A percentile compares a stretch with the other conserved stretches of the same genome.
phyloP scores from a whole-genome alignment of 2,888 invertebrate genomes.

The Protophormia terraenovae region DNA sequence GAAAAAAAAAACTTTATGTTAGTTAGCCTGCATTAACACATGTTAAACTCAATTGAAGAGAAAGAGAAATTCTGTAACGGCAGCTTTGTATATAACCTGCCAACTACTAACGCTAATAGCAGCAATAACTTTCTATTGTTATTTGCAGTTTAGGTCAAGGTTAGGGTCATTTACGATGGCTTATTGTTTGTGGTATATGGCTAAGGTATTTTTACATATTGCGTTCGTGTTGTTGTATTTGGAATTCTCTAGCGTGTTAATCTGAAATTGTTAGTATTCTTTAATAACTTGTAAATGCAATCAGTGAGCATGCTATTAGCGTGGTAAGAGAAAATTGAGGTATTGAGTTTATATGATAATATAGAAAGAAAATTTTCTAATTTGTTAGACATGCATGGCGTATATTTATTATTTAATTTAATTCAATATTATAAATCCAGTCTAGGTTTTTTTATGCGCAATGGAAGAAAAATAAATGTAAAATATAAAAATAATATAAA shows the following conservation, averaged over 20 bases:
- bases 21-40: neutral
- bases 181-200: constrained; percentile 23
- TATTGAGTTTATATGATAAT: neutral
- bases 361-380: neutral
- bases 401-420: constrained; percentile 23
- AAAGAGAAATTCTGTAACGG: neutral
- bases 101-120: neutral
- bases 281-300: neutral
- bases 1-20: too few species aligned
- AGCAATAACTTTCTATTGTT: constrained; percentile 24
- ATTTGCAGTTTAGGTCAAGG: constrained; percentile 51
- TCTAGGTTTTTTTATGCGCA: too few species aligned
- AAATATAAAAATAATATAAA: too few species aligned
- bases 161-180: constrained; percentile 25
- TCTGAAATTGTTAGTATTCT: neutral
- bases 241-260: neutral
- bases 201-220: constrained; percentile 10
- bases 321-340: neutral
- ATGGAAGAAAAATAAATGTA: too few species aligned
- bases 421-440: constrained; percentile 5
- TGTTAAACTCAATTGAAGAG: constrained; percentile 1
- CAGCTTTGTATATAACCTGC: neutral
- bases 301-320: constrained; percentile 6
- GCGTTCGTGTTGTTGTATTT: neutral
- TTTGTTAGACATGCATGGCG: neutral